Conservation (phyloP, 2,888 invertebrate species). For the Pachycephus smyrnensis region DNA sequence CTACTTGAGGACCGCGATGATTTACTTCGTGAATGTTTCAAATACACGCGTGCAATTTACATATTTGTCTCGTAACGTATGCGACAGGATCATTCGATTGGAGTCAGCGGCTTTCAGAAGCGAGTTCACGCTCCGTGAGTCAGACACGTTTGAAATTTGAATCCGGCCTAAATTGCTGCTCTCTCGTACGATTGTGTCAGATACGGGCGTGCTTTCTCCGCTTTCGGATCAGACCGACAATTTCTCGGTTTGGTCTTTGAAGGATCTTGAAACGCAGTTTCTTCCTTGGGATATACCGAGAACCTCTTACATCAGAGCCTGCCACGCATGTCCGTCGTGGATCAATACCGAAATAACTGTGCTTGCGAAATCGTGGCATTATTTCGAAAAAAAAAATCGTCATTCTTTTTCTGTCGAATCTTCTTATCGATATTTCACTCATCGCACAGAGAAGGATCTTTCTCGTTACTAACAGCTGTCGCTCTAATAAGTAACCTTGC, state of each 20-base stretch:
- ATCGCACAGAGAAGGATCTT: not conserved
- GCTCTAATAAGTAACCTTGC: not conserved
- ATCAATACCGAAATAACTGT: not conserved
- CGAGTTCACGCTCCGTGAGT: not conserved
- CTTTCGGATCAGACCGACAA: not conserved
- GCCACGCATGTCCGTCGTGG: not conserved
- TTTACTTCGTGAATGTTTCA: not conserved
- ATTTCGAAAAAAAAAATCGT: not conserved
- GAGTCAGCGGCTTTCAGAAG: not conserved
- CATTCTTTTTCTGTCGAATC: not conserved
- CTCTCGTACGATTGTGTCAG: not conserved
- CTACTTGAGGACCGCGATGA: not conserved
- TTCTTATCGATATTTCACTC: not conserved
- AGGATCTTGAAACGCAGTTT: not conserved
- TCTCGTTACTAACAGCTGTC: not conserved
- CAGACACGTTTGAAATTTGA: conserved; percentile 4
- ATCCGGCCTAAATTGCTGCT: conserved; percentile 1
- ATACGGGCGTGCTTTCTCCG: not conserved
- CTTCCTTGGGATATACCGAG: not conserved
- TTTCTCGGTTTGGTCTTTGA: not conserved
- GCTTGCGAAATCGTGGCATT: not conserved
- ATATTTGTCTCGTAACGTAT: not conserved
- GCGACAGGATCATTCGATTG: not conserved
- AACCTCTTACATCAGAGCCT: not conserved
- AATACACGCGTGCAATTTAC: not conserved